Percentiles rank a stretch among this genome's conserved stretches.
phyloP scores from a whole-genome alignment of 53 echinoderm and acorn worm species.

The Apostichopus leukothele region DNA sequence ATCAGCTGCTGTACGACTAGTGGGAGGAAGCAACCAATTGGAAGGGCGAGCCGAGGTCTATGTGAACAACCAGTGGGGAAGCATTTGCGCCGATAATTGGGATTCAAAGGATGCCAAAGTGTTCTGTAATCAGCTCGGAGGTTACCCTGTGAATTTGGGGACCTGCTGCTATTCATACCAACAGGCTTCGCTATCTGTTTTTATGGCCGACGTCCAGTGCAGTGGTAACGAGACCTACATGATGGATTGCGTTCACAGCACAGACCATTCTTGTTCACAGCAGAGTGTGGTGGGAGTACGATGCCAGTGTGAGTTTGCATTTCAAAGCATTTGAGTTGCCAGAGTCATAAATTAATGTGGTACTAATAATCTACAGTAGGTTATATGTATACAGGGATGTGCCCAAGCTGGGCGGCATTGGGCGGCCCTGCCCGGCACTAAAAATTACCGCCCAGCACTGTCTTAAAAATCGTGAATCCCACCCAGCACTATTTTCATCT shows the following conservation, averaged over 20 bases:
- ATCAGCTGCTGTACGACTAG: conserved; percentile 68
- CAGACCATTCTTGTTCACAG: conserved; percentile 15
- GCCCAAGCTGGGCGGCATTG: no score
- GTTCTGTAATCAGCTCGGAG: conserved; percentile 80
- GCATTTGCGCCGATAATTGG: conserved; percentile 67
- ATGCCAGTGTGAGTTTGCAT: conserved; percentile 31
- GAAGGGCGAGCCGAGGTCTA: conserved; percentile 77
- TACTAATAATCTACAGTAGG: no score
- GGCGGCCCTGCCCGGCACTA: no score
- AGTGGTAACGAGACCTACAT: conserved; percentile 60
- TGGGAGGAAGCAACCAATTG: conserved; percentile 48
- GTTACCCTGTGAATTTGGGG: conserved; percentile 59
- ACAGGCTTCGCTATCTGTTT: not conserved
- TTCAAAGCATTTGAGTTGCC: no score
- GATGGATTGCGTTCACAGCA: conserved; percentile 52
- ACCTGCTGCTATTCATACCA: conserved; percentile 33
- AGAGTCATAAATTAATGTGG: no score
- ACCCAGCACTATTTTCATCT: no score
- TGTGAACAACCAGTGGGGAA: conserved; percentile 64
- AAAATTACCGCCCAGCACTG: no score
- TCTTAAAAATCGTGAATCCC: no score
- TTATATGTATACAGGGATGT: no score
- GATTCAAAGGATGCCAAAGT: conserved; percentile 70
- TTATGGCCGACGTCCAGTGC: conserved; percentile 56
- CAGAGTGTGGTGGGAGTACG: conserved; percentile 54